Conservation (phyloP, 2,113 vertebrate genomes). For the Columbina picui region DNA sequence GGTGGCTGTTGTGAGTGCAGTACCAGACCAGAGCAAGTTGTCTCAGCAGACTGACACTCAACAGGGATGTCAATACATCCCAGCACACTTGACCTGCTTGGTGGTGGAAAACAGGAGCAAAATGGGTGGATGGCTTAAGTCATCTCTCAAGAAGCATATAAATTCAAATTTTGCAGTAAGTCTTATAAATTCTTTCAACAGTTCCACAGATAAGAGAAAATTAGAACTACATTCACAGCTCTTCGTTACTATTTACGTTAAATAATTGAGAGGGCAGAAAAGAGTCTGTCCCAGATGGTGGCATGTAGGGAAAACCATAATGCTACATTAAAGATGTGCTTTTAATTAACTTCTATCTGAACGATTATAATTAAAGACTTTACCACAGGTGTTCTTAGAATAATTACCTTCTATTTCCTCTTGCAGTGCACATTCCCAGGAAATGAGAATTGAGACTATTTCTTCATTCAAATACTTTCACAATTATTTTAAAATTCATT, state of each 20-base stretch:
- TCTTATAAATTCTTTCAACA: background rate
- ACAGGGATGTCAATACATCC: background rate
- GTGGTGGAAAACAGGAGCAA: background rate
- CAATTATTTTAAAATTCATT: background rate
- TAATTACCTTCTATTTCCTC: slow-evolving; percentile 27
- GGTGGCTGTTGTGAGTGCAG: background rate
- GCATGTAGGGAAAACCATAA: background rate
- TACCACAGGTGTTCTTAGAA: slow-evolving; percentile 27
- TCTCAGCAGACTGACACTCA: background rate
- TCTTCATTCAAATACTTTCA: background rate
- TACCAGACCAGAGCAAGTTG: background rate
- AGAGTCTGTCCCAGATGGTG: slow-evolving; percentile 3
- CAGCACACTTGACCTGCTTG: background rate
- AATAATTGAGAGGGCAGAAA: slow-evolving; percentile 15
- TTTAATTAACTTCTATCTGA: slow-evolving; percentile 54
- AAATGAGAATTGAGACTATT: background rate
- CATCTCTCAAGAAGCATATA: background rate
- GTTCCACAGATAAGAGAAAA: background rate
- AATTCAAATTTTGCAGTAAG: background rate
- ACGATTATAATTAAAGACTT: slow-evolving; percentile 34
- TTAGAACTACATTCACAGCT: background rate
- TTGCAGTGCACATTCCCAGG: background rate
- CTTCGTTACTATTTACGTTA: background rate
- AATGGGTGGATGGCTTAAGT: background rate
- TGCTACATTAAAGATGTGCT: slow-evolving; percentile 2